Percentiles rank a stretch among this genome's conserved stretches.
Conservation (phyloP, 1,140 invertebrate genomes). For the Diabrotica undecimpunctata region DNA sequence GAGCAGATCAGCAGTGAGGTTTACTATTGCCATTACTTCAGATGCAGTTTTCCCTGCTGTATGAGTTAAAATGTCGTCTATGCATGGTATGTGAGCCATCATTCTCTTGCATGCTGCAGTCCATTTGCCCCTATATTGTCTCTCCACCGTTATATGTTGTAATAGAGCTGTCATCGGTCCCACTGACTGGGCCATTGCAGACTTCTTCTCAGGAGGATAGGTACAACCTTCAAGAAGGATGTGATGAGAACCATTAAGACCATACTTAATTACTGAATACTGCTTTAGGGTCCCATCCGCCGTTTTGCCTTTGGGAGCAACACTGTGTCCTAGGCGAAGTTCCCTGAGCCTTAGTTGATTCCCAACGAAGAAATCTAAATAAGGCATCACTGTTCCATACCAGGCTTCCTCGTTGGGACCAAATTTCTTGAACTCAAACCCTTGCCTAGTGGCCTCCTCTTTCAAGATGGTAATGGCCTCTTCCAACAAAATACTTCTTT, state of each 20-base stretch:
- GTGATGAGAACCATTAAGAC: constrained; percentile 18
- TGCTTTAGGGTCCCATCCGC: background rate
- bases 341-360: constrained; percentile 9
- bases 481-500: background rate
- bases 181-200: constrained; percentile 21
- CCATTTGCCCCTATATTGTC: constrained; percentile 5
- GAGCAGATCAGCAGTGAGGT: background rate
- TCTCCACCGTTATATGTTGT: background rate
- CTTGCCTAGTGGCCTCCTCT: too few relatives aligned
- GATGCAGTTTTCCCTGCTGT: too few relatives aligned
- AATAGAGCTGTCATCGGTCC: constrained; percentile 22
- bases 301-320: constrained; percentile 9
- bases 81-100: background rate
- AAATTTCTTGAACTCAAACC: constrained; percentile 1
- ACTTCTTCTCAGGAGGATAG: constrained; percentile 19
- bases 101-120: background rate
- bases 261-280: constrained; percentile 19
- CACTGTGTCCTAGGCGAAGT: constrained; percentile 16
- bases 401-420: background rate
- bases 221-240: constrained; percentile 20
- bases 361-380: constrained; percentile 20
- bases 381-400: constrained; percentile 19
- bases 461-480: background rate
- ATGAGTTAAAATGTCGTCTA: too few relatives aligned
- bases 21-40: too few relatives aligned